phyloP scores from a whole-genome alignment of 2,797 vertebrate genomes.

The Chelidonichthys spinosus region DNA sequence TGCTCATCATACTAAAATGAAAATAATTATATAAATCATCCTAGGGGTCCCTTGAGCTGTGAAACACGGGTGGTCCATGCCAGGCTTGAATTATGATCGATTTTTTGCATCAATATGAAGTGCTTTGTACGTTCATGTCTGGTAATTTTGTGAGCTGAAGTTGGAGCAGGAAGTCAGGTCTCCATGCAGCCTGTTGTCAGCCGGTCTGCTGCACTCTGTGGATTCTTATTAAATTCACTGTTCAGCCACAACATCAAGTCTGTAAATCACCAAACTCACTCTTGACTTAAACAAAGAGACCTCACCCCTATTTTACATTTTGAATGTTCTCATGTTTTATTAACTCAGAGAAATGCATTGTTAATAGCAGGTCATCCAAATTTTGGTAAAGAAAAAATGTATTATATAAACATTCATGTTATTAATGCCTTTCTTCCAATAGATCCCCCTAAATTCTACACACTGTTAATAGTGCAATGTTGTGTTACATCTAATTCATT shows the following conservation, averaged over 20 bases:
- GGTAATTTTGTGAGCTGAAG: not conserved
- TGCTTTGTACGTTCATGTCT: not conserved
- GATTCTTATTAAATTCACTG: not conserved
- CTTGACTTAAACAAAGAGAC: not conserved
- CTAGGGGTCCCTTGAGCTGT: no score
- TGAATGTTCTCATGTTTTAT: slow-evolving; percentile 28
- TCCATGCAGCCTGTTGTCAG: not conserved
- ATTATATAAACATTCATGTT: no score
- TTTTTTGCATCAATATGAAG: not conserved
- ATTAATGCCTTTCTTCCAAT: no score
- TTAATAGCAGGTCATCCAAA: not conserved
- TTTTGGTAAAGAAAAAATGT: no score
- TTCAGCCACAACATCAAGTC: not conserved
- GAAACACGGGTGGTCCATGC: no score
- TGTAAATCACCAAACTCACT: slow-evolving; percentile 21
- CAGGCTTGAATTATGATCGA: not conserved
- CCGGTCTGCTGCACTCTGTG: not conserved
- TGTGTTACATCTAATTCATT: no score
- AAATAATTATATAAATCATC: no score
- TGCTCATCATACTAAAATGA: no score
- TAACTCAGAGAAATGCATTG: not conserved
- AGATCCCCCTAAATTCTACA: no score
- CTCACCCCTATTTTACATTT: slow-evolving; percentile 15
- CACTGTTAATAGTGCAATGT: no score
- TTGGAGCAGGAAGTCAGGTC: not conserved